phyloP scores from a whole-genome alignment of 2,113 vertebrate species.

The Syngnathus typhle region DNA sequence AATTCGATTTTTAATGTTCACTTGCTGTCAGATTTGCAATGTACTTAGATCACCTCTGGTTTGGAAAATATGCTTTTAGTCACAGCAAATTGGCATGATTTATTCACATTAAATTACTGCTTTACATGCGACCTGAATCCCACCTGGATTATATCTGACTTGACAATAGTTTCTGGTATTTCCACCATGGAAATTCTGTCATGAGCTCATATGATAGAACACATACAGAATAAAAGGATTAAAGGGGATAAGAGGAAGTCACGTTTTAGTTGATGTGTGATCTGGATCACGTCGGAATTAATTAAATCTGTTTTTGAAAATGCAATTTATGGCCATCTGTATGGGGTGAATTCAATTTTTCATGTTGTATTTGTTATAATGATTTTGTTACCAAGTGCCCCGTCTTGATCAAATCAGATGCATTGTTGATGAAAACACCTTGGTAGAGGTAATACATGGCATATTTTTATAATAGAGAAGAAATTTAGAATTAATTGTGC shows the following conservation, averaged over 20 bases:
- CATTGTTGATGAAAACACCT: background rate
- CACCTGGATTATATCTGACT: background rate
- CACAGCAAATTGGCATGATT: background rate
- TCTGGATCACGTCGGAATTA: background rate
- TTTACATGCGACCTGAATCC: background rate
- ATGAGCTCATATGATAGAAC: too few relatives aligned
- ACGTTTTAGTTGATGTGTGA: background rate
- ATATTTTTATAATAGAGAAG: background rate
- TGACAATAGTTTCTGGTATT: background rate
- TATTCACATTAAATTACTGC: background rate
- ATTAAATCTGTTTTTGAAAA: background rate
- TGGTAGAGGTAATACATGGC: background rate
- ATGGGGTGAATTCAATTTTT: background rate
- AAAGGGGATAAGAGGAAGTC: background rate
- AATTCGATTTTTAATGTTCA: background rate
- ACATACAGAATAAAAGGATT: background rate
- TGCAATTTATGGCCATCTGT: background rate
- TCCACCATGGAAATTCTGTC: background rate
- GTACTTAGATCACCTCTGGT: background rate
- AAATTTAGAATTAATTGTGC: background rate
- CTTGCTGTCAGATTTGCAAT: background rate
- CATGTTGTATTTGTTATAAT: background rate
- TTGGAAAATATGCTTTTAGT: background rate
- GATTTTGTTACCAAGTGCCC: background rate
- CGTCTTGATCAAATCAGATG: background rate